Base-by-base conservation (phyloP, 2,888 invertebrate genomes). In the Hemithea aestivaria region DNA sequence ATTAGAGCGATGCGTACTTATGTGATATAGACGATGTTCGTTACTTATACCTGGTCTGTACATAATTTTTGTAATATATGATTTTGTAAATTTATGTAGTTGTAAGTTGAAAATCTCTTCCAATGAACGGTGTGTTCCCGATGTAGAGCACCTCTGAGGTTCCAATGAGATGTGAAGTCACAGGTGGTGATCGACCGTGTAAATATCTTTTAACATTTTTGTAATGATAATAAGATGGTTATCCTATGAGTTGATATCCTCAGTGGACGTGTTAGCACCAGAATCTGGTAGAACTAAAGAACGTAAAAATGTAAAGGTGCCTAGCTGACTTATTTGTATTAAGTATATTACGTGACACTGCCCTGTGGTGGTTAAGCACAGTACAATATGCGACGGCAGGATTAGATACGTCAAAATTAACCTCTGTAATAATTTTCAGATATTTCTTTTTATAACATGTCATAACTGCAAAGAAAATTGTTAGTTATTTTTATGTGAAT, bases 21-120 rank as follows among this genome's bases (percentile, higher is more conserved):
- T 85, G 85, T 85, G 85, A 85, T 85, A 85, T 75, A 81, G 78
- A 68, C 67, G 70, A 73, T 70, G 67, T 70, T 75, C 74, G 70
- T 75, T 76, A 81, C 72, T 78, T 78, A 72, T 69, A 67, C 67
- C 66, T 68, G 63, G 62, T 62, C 62, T 83, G 81, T 83, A 78
- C 66, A 82, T 81, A 80, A 71, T 63, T 64, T 68, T 66, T 73
- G 61, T 74, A 71, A 65, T 63, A 58, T 67, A 68, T 46, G 53
- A 46, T 48, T 55, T 51, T 49, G 48, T 53, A 59, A 48, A 56
- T 47, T 56, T 58, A 11, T 50, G 42, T 58, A 58, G 49, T 51
- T 42, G 39, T 69, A 67, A 61, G 62, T 60, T 59, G 48, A 55
- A 54, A 44, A 66, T 58, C 51, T 73, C 72, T 74, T 74, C 74